These are phyloP conservation scores for Drosophila persimilis DNA, from an alignment of 1,140 invertebrate genomes.

Conservation along the genomic window DNA sequence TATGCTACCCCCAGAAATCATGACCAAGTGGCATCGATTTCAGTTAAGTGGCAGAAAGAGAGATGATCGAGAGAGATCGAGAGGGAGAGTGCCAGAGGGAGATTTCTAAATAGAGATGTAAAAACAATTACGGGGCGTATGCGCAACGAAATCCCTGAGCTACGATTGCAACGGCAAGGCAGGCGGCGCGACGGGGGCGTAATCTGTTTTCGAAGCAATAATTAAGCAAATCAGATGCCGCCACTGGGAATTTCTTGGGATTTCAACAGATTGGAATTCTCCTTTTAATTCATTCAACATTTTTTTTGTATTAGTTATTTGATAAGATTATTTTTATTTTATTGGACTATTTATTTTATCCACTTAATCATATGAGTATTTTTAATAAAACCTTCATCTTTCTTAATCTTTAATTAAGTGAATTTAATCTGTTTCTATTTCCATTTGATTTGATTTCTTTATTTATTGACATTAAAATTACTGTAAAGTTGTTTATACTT, in stretches of 20 bases:
- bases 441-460: no score
- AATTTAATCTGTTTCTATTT: no score
- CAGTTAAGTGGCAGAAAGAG: slow-evolving; percentile 5
- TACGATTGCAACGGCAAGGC: slow-evolving; percentile 14
- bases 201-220: slow-evolving; percentile 39
- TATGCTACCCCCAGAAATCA: slow-evolving; percentile 33
- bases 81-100: background rate
- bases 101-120: no score
- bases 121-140: slow-evolving; percentile 44
- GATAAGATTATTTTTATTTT: no score
- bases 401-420: no score
- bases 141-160: slow-evolving; percentile 50
- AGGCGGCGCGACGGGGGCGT: background rate
- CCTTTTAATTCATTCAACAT: no score
- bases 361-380: no score
- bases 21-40: slow-evolving; percentile 50
- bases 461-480: no score
- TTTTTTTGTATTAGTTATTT: no score
- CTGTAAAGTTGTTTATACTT: no score
- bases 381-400: no score
- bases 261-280: slow-evolving; percentile 6
- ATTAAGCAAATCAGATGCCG: slow-evolving; percentile 17
- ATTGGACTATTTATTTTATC: no score
- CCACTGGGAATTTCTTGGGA: background rate
- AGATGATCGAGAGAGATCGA: background rate